These are phyloP conservation scores for Cyanoderma ruficeps DNA, from an alignment of 2,113 vertebrate genomes.

Conservation along the genomic window DNA sequence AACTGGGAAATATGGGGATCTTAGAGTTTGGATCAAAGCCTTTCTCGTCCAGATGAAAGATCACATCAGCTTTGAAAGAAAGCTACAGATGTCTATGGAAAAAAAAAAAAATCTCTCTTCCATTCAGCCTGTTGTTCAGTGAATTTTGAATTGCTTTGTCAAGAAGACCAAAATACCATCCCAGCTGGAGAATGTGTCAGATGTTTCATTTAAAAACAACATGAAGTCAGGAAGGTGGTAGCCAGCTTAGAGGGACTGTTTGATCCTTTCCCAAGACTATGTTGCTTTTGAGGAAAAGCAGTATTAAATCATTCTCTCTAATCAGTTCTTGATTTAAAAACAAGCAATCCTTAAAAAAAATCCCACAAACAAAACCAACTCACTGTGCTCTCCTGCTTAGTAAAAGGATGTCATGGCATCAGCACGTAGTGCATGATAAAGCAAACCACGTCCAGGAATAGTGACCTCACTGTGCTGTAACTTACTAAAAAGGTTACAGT, in stretches of 20 bases:
- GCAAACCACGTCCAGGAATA: conserved; percentile 50
- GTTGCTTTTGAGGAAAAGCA: conserved; percentile 39
- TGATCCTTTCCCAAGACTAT: conserved; percentile 56
- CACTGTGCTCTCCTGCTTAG: not conserved
- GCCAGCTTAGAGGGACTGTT: conserved; percentile 33
- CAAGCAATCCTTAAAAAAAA: not conserved
- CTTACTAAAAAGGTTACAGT: conserved; percentile 47
- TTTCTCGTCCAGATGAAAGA: conserved; percentile 60
- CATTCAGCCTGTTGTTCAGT: conserved; percentile 35
- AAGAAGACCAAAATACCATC: conserved; percentile 52
- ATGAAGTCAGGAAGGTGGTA: conserved; percentile 28
- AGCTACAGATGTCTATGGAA: conserved; percentile 43
- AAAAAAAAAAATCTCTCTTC: not conserved
- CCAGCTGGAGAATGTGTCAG: conserved; percentile 29
- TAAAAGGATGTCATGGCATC: not conserved
- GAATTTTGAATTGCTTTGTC: conserved; percentile 50
- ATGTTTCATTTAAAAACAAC: conserved; percentile 65
- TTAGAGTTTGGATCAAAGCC: conserved; percentile 57
- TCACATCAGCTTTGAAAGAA: conserved; percentile 57
- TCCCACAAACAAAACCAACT: not conserved
- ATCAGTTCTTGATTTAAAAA: conserved; percentile 24
- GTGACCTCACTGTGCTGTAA: conserved; percentile 30
- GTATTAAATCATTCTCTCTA: conserved; percentile 46
- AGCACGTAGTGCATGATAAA: not conserved
- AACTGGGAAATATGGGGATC: conserved; percentile 38